Base-by-base conservation (phyloP, 2,113 vertebrate species). In the Limnothrissa miodon region DNA sequence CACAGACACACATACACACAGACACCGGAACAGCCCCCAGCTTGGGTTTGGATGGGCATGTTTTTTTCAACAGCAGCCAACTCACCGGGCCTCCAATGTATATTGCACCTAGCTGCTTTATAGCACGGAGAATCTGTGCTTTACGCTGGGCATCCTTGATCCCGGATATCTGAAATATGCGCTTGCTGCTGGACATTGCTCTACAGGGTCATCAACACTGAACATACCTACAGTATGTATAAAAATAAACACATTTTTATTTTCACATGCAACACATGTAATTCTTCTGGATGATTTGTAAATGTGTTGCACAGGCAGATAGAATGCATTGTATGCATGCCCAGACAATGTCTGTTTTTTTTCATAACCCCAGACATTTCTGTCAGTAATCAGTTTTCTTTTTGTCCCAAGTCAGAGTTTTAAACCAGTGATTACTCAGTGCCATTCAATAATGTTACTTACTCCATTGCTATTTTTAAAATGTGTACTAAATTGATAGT, bases 51-150 rank as follows among this genome's bases (percentile, higher is more conserved):
- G 59, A 29, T 74, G 13, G 5, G 66, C 1, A 11, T 48, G 10
- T 62, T 42, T 42, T 42, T 42, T 42, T 42, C 42, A 42, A 42
- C 42, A 42, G 42, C 42, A 81, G 4, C 59, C 19, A 7, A 95
- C 93, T 94, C 85, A 95, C 95, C 79, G 94, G 93, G 80, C 94
- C 94, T 80, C 94, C 93, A 4, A 92, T 85, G 85, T 95, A 95
- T 80, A 84, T 91, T 1, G 93, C 95, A 82, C 89, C 86, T n/a
- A 95, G 90, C n/a, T 85, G 83, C 21, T 83, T 82, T 81, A 95
- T 94, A 59, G 90, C 93, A 21, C 84, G 84, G 7, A 95, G 83
- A 42, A 95, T 82, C 79, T 83, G 84, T 79, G 81, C 88, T 90
- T 95, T 95, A 66, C 89, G 83, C 0, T 89, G 84, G 0, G 3